Evolutionary conservation across 2,797 vertebrate genomes (phyloP).

Genomic region (Chaenodraco wilsoni): DNA sequence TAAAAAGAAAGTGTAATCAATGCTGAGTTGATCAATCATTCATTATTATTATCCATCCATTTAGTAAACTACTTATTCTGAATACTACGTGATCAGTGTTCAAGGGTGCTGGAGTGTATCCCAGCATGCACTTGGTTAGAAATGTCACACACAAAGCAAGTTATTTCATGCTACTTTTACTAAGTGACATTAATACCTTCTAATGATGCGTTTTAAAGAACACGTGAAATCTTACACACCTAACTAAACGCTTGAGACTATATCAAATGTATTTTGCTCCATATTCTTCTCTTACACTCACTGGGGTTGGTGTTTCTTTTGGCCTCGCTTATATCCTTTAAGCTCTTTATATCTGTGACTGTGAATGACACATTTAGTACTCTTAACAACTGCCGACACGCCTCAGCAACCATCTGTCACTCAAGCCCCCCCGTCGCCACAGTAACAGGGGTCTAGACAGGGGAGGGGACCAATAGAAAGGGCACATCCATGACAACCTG

Average conservation of each 20-base stretch:
- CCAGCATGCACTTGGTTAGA: slow-evolving; percentile 4
- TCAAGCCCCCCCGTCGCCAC: slow-evolving; percentile 64
- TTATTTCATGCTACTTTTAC: neutral
- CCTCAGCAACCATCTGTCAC: slow-evolving; percentile 75
- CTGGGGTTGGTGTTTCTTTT: slow-evolving; percentile 33
- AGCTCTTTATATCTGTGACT: slow-evolving; percentile 66
- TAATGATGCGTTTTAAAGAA: neutral
- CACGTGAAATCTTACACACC: slow-evolving; percentile 4
- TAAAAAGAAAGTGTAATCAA: too few species aligned
- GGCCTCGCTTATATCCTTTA: slow-evolving; percentile 48
- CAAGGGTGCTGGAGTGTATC: neutral
- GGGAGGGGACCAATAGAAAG: slow-evolving; percentile 50
- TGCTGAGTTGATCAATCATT: too few species aligned
- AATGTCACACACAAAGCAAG: slow-evolving; percentile 11
- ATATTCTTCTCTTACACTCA: neutral
- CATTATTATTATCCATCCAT: too few species aligned
- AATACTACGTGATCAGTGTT: too few species aligned
- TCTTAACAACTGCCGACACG: slow-evolving; percentile 66
- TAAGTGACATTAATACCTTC: slow-evolving; percentile 10
- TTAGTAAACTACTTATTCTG: too few species aligned
- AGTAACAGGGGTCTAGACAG: slow-evolving; percentile 57
- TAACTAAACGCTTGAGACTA: slow-evolving; percentile 1
- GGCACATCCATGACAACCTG: slow-evolving; percentile 65
- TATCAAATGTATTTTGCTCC: slow-evolving; percentile 17
- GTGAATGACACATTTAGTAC: slow-evolving; percentile 72